phyloP scores from a whole-genome alignment of 2,888 invertebrate genomes.

The Gastracanthus pulcherrimus region DNA sequence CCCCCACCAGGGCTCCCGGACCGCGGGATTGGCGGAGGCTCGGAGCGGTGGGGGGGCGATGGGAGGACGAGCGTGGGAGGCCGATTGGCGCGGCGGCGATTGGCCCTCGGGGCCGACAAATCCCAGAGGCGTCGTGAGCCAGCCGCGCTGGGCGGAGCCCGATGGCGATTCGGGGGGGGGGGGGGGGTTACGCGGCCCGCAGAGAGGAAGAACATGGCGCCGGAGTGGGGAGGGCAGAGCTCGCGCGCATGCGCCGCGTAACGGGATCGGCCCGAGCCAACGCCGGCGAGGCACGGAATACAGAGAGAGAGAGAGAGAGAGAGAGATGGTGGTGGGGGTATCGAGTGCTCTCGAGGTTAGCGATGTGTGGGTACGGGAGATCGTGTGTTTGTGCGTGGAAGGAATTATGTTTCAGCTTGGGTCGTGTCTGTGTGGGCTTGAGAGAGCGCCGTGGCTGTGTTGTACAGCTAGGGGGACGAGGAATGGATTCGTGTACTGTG shows the following conservation, averaged over 20 bases:
- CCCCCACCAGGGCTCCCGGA: neutral
- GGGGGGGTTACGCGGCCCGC: too few species aligned
- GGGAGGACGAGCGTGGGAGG: neutral
- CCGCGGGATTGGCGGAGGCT: neutral
- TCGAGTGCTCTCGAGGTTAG: neutral
- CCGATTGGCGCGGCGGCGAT: constrained; percentile 52
- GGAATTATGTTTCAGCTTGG: neutral
- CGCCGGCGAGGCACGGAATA: neutral
- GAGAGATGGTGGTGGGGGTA: constrained; percentile 20
- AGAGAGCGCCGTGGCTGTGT: neutral
- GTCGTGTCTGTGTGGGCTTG: neutral
- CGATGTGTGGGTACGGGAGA: neutral
- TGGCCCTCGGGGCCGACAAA: constrained; percentile 42
- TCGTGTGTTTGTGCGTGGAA: neutral
- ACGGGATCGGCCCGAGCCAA: constrained; percentile 47
- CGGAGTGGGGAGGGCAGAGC: neutral
- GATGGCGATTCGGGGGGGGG: neutral
- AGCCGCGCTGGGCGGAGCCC: constrained; percentile 41
- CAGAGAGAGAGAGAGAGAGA: neutral
- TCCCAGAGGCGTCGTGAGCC: neutral
- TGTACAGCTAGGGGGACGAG: constrained; percentile 32
- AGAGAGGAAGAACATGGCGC: constrained; percentile 46
- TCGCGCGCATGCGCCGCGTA: constrained; percentile 42
- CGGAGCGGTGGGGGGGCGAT: neutral
- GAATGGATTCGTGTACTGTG: constrained; percentile 33